Conservation (phyloP, 2,888 invertebrate species). For the Drosophila pseudotakahashii region DNA sequence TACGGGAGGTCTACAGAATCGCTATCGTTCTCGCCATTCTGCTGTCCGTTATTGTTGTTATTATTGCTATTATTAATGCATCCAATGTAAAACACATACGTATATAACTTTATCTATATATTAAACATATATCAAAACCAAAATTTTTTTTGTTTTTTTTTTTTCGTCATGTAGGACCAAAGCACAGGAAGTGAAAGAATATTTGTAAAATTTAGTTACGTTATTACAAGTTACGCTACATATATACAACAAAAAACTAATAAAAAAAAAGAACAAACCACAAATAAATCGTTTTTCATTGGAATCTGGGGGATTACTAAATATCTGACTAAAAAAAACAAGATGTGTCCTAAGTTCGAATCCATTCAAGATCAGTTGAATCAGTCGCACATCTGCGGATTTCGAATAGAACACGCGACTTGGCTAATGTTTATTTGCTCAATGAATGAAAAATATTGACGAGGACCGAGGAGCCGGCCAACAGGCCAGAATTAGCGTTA, state of each 20-base stretch:
- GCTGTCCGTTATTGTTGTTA: constrained; percentile 74
- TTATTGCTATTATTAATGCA: constrained; percentile 59
- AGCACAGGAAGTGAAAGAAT: constrained; percentile 63
- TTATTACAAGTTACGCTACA: constrained; percentile 61
- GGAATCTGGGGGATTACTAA: not conserved
- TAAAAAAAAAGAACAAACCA: constrained; percentile 45
- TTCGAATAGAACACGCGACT: constrained; percentile 59
- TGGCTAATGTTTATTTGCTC: constrained; percentile 62
- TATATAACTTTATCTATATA: constrained; percentile 45
- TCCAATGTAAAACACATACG: constrained; percentile 45
- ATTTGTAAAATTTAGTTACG: constrained; percentile 72
- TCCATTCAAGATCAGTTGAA: constrained; percentile 5
- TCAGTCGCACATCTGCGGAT: constrained; percentile 19
- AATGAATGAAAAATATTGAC: constrained; percentile 57
- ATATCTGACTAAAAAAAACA: not conserved
- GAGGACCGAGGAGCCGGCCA: constrained; percentile 24
- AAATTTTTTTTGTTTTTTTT: constrained; percentile 48
- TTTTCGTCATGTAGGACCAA: constrained; percentile 63
- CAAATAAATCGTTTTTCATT: not conserved
- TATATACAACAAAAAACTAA: constrained; percentile 51
- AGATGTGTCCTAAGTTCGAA: not conserved
- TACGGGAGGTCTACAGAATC: not conserved
- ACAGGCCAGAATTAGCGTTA: constrained; percentile 55
- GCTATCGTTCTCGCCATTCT: constrained; percentile 38
- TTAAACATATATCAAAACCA: constrained; percentile 34